These are phyloP conservation scores for Orthosia gothica DNA, from an alignment of 2,888 invertebrate species.

Conservation along the genomic window DNA sequence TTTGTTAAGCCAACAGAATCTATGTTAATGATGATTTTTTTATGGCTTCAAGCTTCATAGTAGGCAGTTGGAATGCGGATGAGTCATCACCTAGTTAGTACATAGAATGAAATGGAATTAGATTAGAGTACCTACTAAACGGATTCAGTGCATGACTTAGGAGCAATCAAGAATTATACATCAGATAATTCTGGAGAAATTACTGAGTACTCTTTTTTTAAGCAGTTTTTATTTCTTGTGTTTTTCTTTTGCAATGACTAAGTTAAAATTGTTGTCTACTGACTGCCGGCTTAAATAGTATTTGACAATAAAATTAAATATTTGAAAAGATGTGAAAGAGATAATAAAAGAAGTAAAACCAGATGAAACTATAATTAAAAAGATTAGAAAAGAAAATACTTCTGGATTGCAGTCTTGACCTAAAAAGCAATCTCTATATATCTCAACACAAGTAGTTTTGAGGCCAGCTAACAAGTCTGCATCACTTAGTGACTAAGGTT, in stretches of 20 bases:
- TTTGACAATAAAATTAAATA: slow-evolving; percentile 4
- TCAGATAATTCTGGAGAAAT: slow-evolving; percentile 34
- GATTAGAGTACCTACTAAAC: slow-evolving; percentile 64
- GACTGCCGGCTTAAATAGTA: background rate
- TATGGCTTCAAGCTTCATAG: slow-evolving; percentile 61
- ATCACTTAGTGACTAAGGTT: slow-evolving; percentile 2
- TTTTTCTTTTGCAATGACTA: no score
- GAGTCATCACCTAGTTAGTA: slow-evolving; percentile 62
- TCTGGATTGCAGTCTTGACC: slow-evolving; percentile 35
- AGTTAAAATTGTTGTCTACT: background rate
- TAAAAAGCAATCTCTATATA: slow-evolving; percentile 32
- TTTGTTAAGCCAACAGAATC: slow-evolving; percentile 31
- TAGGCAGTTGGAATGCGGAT: slow-evolving; percentile 62
- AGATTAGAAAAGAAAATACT: background rate
- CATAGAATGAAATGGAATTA: slow-evolving; percentile 70
- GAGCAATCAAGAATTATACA: slow-evolving; percentile 28
- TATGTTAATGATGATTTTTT: slow-evolving; percentile 50
- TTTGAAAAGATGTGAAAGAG: background rate
- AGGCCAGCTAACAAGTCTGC: background rate
- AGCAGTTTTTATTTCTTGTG: background rate
- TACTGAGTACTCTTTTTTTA: background rate
- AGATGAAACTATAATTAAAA: background rate
- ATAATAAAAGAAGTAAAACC: background rate
- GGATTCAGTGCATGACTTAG: slow-evolving; percentile 58
- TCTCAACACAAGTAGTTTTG: slow-evolving; percentile 1